These are phyloP conservation scores for Steinernema carpocapsae DNA, from an alignment of 2,888 invertebrate genomes.

Conservation along the genomic window DNA sequence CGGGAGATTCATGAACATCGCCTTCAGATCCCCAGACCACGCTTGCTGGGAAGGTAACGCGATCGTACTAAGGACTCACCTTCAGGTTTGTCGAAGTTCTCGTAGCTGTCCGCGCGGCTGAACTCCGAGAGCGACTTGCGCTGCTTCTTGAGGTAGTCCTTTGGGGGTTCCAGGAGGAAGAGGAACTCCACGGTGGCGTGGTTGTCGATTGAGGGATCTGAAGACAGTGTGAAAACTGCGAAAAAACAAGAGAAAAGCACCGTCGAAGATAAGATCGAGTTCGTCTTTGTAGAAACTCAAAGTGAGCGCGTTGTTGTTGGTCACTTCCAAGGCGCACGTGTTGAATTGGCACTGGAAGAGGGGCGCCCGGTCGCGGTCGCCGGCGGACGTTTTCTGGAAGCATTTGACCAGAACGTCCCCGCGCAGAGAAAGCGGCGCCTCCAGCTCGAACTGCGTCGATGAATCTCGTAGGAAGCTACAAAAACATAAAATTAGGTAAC, in stretches of 20 bases:
- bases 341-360: conserved; percentile 89
- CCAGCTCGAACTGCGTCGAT: conserved; percentile 48
- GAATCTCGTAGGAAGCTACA: background rate
- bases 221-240: background rate
- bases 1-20: no score
- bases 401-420: conserved; percentile 90
- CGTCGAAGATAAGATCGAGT: conserved; percentile 77
- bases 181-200: conserved; percentile 49
- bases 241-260: conserved; percentile 39
- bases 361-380: conserved; percentile 71
- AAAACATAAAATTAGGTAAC: no score
- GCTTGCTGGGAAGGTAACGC: no score
- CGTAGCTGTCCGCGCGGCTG: conserved; percentile 63
- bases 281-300: conserved; percentile 85
- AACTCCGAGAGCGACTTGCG: conserved; percentile 43
- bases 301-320: conserved; percentile 72
- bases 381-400: conserved; percentile 72
- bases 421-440: conserved; percentile 76
- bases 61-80: no score
- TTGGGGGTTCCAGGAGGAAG: conserved; percentile 50
- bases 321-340: conserved; percentile 81
- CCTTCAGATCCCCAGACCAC: no score
- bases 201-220: conserved; percentile 47
- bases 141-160: background rate
- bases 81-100: conserved; percentile 63